Base-by-base conservation (phyloP, 2,797 vertebrate species). In the Microhierax caerulescens region DNA sequence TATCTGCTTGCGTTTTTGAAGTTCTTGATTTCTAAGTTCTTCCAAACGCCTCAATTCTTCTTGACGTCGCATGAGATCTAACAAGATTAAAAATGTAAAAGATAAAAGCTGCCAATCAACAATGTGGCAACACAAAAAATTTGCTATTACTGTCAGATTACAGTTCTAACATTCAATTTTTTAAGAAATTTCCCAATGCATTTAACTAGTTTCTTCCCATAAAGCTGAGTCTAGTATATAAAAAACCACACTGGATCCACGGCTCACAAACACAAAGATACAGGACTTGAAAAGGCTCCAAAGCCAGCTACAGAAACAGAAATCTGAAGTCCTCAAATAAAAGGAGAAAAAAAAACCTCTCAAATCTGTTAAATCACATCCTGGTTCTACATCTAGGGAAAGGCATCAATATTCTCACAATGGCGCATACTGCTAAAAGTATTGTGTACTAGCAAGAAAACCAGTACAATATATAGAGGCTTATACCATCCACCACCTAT, bases 31-130 rank as follows among this genome's bases (percentile, higher is more conserved):
- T 79, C 99, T 98, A 74, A 99, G 98, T 95, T 99, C 99, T 97
- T 99, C 99, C 88, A 99, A 97, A 32, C 99, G 98, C 90, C 99
- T 98, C 95, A 99, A 96, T 96, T 99, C 99, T 97, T 99, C 99
- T 61, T 99, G 99, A 53, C 99, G 99, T 43, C 99, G 98, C 99
- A 99, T 99, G 36, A 99, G 98, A 98, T 99, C 99, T 99, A 95
- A 54, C 74, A 94, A 87, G 93, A 94, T 88, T 92, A 54, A 85
- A 95, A 93, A 41, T 0, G 8, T 15, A 74, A 39, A 88, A 76
- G 48, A 63, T 30, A 89, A 86, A 72, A 85, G 34, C 36, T 92
- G 19, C 11, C 37, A 76, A 43, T 72, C 30, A 69, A 28, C 27
- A 32, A 75, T 3, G 4, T 20, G 25, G 50, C 24, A 95, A 88